Percentiles rank a stretch among this genome's conserved stretches.
phyloP scores from a whole-genome alignment of 1,140 invertebrate species.

The Sinella curviseta region DNA sequence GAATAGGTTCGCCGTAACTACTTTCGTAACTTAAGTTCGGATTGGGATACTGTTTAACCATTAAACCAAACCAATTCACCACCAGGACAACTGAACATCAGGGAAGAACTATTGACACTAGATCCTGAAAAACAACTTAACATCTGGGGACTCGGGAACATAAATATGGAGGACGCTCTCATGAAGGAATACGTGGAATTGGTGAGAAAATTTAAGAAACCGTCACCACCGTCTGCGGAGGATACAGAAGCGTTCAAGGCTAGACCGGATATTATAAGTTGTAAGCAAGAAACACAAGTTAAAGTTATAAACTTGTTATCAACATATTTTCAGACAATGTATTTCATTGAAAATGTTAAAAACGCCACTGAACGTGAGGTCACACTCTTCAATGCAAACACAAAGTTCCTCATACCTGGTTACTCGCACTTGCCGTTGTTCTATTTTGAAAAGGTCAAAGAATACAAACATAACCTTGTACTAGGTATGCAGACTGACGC shows the following conservation, averaged over 20 bases:
- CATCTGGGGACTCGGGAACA: not conserved
- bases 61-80: too few relatives aligned
- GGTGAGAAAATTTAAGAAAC: not conserved
- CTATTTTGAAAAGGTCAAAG: not conserved
- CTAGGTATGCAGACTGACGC: not conserved
- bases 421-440: not conserved
- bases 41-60: too few relatives aligned
- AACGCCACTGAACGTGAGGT: not conserved
- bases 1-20: too few relatives aligned
- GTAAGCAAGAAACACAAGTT: too few relatives aligned
- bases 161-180: not conserved
- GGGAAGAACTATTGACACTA: too few relatives aligned
- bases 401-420: not conserved
- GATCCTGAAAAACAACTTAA: not conserved
- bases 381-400: not conserved
- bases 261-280: not conserved
- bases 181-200: not conserved
- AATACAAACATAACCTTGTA: not conserved
- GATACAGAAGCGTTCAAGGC: not conserved
- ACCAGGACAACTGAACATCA: too few relatives aligned
- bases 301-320: not conserved
- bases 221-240: too few relatives aligned
- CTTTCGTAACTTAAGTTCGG: too few relatives aligned
- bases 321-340: not conserved
- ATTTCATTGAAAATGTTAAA: not conserved